These are phyloP conservation scores for Drosophila hamatofila DNA, from an alignment of 2,888 invertebrate genomes.

Conservation along the genomic window DNA sequence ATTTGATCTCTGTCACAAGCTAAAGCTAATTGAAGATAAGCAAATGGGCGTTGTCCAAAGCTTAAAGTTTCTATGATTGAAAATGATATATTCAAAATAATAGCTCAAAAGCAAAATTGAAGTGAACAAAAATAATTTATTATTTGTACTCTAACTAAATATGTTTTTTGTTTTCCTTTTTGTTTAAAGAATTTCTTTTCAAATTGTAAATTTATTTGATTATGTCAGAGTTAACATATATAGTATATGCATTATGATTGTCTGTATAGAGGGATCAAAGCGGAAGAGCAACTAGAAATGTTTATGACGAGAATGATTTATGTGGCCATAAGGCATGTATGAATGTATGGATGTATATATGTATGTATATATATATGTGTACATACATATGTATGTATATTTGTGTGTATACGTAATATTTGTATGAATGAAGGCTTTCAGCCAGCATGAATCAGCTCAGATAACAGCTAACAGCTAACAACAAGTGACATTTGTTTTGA, in stretches of 20 bases:
- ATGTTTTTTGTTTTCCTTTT: background rate
- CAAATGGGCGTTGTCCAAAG: background rate
- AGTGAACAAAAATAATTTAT: background rate
- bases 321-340: slow-evolving; percentile 1
- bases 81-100: background rate
- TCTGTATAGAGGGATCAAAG: slow-evolving; percentile 10
- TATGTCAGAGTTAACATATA: background rate
- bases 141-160: background rate
- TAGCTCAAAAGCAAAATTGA: background rate
- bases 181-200: background rate
- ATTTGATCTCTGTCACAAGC: too few relatives aligned
- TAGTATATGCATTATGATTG: slow-evolving; percentile 11
- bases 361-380: background rate
- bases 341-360: too few relatives aligned
- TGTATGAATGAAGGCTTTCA: slow-evolving; percentile 7
- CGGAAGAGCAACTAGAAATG: slow-evolving; percentile 10
- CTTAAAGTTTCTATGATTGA: background rate
- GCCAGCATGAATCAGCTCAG: slow-evolving; percentile 11
- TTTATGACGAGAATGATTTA: slow-evolving; percentile 11
- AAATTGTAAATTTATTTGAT: slow-evolving; percentile 5
- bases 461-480: slow-evolving; percentile 8
- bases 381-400: background rate
- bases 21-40: too few relatives aligned
- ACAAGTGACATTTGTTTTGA: slow-evolving; percentile 21
- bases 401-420: background rate